Evolutionary conservation across 1,140 invertebrate species (phyloP).

Genomic region (Aphelinus certus): DNA sequence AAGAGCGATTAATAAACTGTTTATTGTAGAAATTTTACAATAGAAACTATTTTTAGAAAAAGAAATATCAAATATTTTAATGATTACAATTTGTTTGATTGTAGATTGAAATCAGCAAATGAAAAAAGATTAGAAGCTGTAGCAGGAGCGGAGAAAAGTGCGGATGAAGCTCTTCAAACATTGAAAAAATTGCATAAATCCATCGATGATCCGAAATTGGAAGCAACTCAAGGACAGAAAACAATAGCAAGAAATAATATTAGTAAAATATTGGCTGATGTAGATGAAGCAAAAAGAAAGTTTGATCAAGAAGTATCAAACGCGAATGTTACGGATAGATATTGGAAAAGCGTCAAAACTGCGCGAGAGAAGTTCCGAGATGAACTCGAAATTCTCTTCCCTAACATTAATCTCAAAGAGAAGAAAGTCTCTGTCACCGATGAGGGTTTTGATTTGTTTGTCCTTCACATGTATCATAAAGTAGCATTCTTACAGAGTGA

Average conservation of each 20-base stretch:
- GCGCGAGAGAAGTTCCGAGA: slow-evolving; percentile 77
- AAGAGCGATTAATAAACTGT: no score
- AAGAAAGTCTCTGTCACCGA: slow-evolving; percentile 72
- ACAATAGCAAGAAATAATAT: slow-evolving; percentile 69
- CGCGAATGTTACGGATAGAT: slow-evolving; percentile 73
- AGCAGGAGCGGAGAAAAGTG: slow-evolving; percentile 65
- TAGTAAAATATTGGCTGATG: slow-evolving; percentile 70
- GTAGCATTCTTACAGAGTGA: slow-evolving; percentile 77
- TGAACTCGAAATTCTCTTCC: slow-evolving; percentile 78
- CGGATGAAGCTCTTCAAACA: slow-evolving; percentile 48
- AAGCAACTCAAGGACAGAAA: slow-evolving; percentile 63
- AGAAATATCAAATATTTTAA: no score
- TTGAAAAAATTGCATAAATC: slow-evolving; percentile 54
- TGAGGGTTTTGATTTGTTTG: slow-evolving; percentile 76
- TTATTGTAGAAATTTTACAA: no score
- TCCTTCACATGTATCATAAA: slow-evolving; percentile 74
- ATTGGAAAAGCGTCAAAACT: slow-evolving; percentile 75
- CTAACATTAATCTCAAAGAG: slow-evolving; percentile 73
- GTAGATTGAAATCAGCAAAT: slow-evolving; percentile 69
- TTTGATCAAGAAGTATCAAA: slow-evolving; percentile 68
- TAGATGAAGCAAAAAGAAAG: slow-evolving; percentile 69
- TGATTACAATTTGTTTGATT: no score
- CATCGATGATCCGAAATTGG: slow-evolving; percentile 65
- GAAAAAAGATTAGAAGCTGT: slow-evolving; percentile 66
- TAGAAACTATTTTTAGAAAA: no score